Base-by-base conservation (phyloP, 2,113 vertebrate genomes). In the Cyanistes caeruleus region DNA sequence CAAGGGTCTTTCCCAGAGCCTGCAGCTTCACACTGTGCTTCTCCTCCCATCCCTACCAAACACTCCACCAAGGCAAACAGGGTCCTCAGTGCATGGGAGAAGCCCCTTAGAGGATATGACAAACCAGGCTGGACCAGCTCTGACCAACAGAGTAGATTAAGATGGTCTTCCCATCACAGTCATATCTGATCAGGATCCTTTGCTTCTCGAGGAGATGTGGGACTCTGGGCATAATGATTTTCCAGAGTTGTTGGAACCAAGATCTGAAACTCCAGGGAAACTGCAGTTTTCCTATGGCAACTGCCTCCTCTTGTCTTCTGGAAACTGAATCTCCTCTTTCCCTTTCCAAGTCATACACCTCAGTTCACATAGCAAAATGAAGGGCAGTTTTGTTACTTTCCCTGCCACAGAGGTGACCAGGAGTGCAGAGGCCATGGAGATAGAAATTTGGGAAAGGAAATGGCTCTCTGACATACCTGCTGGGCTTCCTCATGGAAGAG, bases 401-500 rank as follows among this genome's bases (percentile, higher is more conserved):
- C 9, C 43, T 55, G 79, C 23, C 44, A 48, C 37, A 46, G 39
- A 46, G 41, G 9, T 31, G 49, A 73, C 24, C 58, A 78, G 35
- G 60, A 74, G 13, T 23, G 25, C 18, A 24, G 48, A 90, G 43
- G 69, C 20, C 31, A 52, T 1, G 0, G 44, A 68, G 44, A n/a
- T 6, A 12, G 44, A 70, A 81, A 31, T 15, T 4, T 43, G 51
- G 28, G 44, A 59, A 49, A 68, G 60, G n/a, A 79, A 27, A n/a
- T 3, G 10, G 11, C 16, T 49, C 22, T 44, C 43, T 16, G 4
- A 51, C 97, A 48, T 97, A 99, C 99, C 99, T 99, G 99, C 98
- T 99, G 98, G 73, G 98, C 99, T 82, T 99, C 99, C 93, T 99
- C 99, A 1, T 99, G 99, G 97, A 99, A 99, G 87, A 99, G 98